These are phyloP conservation scores for Cacatua alba DNA, from an alignment of 2,113 vertebrate genomes.

Conservation along the genomic window DNA sequence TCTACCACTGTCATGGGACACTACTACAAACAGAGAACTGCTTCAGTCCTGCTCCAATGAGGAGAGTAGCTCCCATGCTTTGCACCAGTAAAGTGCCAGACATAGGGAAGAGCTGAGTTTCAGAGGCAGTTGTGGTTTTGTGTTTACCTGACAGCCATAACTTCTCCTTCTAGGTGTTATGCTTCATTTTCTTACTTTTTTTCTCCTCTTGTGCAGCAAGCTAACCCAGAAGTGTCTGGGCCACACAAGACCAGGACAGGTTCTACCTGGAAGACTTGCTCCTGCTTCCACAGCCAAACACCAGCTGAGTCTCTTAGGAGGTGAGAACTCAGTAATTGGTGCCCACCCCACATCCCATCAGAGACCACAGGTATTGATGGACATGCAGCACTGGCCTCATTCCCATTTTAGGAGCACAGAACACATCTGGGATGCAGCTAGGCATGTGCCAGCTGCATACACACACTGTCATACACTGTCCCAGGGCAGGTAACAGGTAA, in stretches of 20 bases:
- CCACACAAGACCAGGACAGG: neutral
- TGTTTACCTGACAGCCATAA: neutral
- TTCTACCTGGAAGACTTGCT: neutral
- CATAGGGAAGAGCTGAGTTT: neutral
- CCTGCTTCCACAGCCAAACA: neutral
- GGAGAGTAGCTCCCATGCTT: neutral
- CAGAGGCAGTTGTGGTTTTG: neutral
- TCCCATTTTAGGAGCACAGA: neutral
- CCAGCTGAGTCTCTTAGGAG: neutral
- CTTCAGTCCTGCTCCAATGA: neutral
- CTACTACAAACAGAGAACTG: neutral
- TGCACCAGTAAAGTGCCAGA: neutral
- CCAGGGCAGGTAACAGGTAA: neutral
- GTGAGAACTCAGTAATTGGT: neutral
- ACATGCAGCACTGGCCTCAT: fast-evolving
- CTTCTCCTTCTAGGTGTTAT: neutral
- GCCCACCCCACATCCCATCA: neutral
- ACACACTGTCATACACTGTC: neutral
- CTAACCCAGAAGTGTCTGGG: neutral
- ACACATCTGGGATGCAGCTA: neutral
- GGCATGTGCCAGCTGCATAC: neutral
- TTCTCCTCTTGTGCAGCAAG: neutral
- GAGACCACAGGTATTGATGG: neutral
- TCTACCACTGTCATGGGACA: neutral
- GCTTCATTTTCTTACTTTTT: neutral